Evolutionary conservation across 1,140 invertebrate genomes (phyloP), one percentile per base, ranked within the genome.

Genomic region (Bacillus rossius): DNA sequence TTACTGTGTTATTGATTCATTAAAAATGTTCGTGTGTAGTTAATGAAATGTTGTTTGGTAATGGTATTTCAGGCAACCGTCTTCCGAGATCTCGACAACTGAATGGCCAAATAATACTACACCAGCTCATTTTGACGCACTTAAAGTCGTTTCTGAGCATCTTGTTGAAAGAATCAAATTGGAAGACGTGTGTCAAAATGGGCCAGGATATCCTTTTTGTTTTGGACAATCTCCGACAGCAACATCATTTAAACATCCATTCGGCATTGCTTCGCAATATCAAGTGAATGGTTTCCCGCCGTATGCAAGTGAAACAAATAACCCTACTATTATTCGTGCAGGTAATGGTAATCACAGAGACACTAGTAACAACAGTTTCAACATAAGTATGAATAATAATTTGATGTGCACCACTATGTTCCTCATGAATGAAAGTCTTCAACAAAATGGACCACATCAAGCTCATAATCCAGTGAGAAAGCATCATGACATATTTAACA

Each of bases 321-420:
- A 19, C 14, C n/a, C 47, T 19, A 49, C 47, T 2, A 49, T 49
- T 25, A 49, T 25, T 25, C 17, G 26, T 22, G 22, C 47, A 13
- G 25, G 26, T 49, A 26, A 49, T 49, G 26, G 26, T 49, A 49
- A 25, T 22, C 22, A 49, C 47, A 26, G 25, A 49, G 47, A 26
- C n/a, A 49, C 14, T 49, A 5, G 2, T 19, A 49, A 26, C 25
- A 34, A 38, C 29, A 57, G 41, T 14, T 50, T 25, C 37, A 57
- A 57, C 51, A 57, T 19, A 49, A 57, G 29, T 17, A 55, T 55
- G 53, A 55, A 55, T 55, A 61, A 48, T 50, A 61, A 61, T 52
- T 57, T 61, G 45, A 60, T 61, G 60, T 61, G 60, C 41, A 58
- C 54, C 40, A 58, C 55, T 20, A 62, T 59, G 57, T 62, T 62